phyloP scores from a whole-genome alignment of 92 coral and sea anemone genomes.

The Palythoa caribaeorum region DNA sequence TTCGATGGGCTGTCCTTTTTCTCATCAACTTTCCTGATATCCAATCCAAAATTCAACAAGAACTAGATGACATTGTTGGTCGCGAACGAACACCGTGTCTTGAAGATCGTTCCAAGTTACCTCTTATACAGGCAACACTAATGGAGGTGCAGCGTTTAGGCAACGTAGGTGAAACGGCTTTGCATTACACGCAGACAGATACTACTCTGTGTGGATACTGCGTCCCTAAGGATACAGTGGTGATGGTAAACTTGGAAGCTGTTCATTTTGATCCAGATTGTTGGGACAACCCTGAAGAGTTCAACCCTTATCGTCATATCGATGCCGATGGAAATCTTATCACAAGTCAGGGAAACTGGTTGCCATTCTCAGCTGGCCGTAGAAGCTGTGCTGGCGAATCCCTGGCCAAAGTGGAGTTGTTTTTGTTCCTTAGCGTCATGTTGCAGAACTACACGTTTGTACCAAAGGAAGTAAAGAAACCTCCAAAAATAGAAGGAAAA shows the following conservation, averaged over 20 bases:
- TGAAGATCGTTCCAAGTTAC: constrained; percentile 9
- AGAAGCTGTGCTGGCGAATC: neutral
- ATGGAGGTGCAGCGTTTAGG: constrained; percentile 20
- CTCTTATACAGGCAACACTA: constrained; percentile 3
- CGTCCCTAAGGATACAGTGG: no score
- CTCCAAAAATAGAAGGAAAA: neutral
- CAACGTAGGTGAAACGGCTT: neutral
- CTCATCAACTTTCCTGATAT: neutral
- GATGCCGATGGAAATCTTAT: neutral
- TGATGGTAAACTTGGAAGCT: no score
- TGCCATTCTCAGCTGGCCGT: neutral
- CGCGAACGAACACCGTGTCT: neutral
- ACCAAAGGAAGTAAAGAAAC: neutral
- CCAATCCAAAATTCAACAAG: neutral
- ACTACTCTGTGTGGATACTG: no score
- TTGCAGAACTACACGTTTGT: no score
- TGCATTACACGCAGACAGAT: neutral
- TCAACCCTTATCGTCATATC: no score
- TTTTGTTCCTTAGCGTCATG: neutral
- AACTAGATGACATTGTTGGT: constrained; percentile 27
- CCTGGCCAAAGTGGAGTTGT: neutral
- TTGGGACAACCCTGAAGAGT: neutral
- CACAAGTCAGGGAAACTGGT: no score
- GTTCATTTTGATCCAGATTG: neutral
- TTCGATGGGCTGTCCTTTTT: neutral